Base-by-base conservation (phyloP, 2,888 invertebrate species). In the Bombylius discolor region DNA sequence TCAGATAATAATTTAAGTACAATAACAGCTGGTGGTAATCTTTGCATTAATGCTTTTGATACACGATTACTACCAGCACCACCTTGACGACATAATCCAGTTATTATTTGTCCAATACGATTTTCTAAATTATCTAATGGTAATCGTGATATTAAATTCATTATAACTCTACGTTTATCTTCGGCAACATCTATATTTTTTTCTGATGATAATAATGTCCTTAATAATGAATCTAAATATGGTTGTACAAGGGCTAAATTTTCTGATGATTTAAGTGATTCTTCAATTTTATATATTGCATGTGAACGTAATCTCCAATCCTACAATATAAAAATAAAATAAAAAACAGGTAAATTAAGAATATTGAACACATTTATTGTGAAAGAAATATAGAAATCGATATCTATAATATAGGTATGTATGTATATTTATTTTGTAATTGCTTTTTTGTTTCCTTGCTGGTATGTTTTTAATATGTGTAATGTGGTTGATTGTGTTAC, bases 171-270 rank as follows among this genome's bases (percentile, higher is more conserved):
- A 3, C 70, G 65, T 54, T 73, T 74, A n/a, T 70, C 68, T 51
- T 74, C 73, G 6, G 70, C 64, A 11, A 74, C 73, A 57, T 73
- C 71, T 3, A 66, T 63, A 62, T 75, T 71, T 57, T 81, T 78
- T 69, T 87, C 86, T 58, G 83, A 81, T 44, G 82, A 76, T 31
- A 87, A 73, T 51, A 81, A 71, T 36, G 83, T 80, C 62, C 81
- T 77, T 56, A 87, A 74, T 59, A 87, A 77, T 36, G 80, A 77
- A 61, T 80, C 78, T 64, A 86, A 73, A 67, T 82, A 77, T 4
- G 83, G 80, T 64, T 81, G 78, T 51, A 84, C 75, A 50, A 74
- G 66, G 31, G 76, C 73, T 60, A 81, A 62, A 54, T 76, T 77
- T 36, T 76, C 73, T 4, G 79, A 75, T 46, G 76, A 74, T 58